Base-by-base conservation (phyloP, 2,797 vertebrate genomes). In the Cuculus canorus region DNA sequence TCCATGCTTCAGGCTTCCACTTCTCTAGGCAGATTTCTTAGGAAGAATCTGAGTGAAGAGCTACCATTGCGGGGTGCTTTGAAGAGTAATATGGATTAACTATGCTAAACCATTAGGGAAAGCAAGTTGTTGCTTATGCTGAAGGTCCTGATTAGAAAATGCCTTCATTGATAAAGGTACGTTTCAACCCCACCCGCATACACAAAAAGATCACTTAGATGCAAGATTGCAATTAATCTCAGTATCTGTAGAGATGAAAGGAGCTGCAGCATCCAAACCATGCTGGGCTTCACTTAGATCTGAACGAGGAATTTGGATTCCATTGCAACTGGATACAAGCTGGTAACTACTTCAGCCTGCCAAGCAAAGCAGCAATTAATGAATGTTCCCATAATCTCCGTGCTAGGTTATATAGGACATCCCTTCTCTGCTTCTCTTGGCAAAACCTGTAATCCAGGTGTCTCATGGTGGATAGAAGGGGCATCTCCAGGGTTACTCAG, bases 91-190 rank as follows among this genome's bases (percentile, higher is more conserved):
- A 57, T 21, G 68, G 70, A 68, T 73, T 27, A 79, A 32, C 63
- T 82, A 35, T 88, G 88, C 80, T 88, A 94, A 86, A 93, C 50
- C 64, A 95, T 84, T 87, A 94, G 83, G 95, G 71, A 95, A 96
- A 96, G 73, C 73, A 82, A 95, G 66, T 21, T 75, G 25, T 93
- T 95, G 92, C 84, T 57, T 69, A 92, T 92, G 19, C 63, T 88
- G 82, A 86, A 94, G 73, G 56, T 86, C 60, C 33, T 93, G 82
- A 96, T 93, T 90, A 82, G 88, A 85, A 96, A 91, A 94, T 43
- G n/a, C 32, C 85, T 68, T 90, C 63, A 60, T 75, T 35, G 80
- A 82, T 27, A 39, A 47, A 91, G 60, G 65, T 78, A 6, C 56
- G 45, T 11, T 12, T 83, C 69, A 81, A 33, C 79, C 75, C 79